A percentile compares a stretch with the other conserved stretches of the same genome.
Evolutionary conservation across 2,797 vertebrate species (phyloP).

Genomic region (Oryzias sinensis): DNA sequence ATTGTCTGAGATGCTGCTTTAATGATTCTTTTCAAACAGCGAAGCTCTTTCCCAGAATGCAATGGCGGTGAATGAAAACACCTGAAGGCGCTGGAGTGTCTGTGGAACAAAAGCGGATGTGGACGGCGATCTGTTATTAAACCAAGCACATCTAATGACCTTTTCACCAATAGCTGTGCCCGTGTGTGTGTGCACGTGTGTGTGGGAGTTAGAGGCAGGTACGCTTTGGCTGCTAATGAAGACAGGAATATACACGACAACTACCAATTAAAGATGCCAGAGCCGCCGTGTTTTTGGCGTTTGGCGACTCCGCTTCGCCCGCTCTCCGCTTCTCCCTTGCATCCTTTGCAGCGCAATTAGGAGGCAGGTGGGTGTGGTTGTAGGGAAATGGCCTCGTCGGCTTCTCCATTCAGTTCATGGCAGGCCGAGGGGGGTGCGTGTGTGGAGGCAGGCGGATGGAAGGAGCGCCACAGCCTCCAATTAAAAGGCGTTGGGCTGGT

Average conservation of each 20-base stretch:
- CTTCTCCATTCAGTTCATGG: constrained; percentile 59
- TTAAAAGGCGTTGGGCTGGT: constrained; percentile 44
- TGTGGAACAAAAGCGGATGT: constrained; percentile 26
- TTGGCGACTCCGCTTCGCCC: constrained; percentile 55
- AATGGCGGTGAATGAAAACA: constrained; percentile 45
- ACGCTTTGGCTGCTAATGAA: constrained; percentile 71
- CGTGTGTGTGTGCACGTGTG: constrained; percentile 12
- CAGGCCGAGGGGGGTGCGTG: constrained; percentile 27
- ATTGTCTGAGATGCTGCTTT: constrained; percentile 22
- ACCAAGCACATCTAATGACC: constrained; percentile 67
- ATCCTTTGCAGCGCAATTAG: constrained; percentile 63
- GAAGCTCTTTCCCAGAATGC: constrained; percentile 15
- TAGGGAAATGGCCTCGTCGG: constrained; percentile 53
- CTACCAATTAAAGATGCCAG: constrained; percentile 78
- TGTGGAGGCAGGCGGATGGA: constrained; percentile 20
- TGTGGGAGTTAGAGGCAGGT: constrained; percentile 57
- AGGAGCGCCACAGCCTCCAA: constrained; percentile 34
- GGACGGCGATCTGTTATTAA: constrained; percentile 62
- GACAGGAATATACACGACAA: constrained; percentile 73
- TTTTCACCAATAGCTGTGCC: constrained; percentile 55
- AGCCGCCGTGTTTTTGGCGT: constrained; percentile 48
- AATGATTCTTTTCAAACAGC: constrained; percentile 37
- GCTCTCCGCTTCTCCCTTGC: constrained; percentile 56
- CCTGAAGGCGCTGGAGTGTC: constrained; percentile 20
- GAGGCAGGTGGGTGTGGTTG: constrained; percentile 57